These are phyloP conservation scores for Carabus problematicus DNA, from an alignment of 2,888 invertebrate genomes.

Conservation along the genomic window DNA sequence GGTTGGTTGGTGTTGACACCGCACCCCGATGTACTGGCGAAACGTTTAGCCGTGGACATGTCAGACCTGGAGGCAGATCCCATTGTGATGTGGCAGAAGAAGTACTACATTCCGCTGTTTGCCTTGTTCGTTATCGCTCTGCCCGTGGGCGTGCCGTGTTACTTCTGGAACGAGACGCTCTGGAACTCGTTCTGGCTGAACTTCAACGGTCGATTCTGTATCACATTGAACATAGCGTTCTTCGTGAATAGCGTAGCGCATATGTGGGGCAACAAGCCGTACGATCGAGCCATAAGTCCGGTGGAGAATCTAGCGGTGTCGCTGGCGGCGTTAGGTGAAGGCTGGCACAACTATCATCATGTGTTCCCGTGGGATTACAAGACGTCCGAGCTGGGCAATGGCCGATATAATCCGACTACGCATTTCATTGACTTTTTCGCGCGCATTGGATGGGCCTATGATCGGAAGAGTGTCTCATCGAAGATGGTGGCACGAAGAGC, in stretches of 20 bases:
- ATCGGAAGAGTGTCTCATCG: conserved; percentile 70
- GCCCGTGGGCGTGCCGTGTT: conserved; percentile 80
- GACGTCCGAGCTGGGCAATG: conserved; percentile 64
- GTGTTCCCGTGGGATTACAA: conserved; percentile 70
- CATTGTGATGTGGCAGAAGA: conserved; percentile 79
- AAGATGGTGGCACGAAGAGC: conserved; percentile 67
- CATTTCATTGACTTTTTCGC: conserved; percentile 82
- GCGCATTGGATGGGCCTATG: conserved; percentile 82
- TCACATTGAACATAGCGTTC: conserved; percentile 90
- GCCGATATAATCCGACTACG: conserved; percentile 76
- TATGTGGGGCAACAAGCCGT: conserved; percentile 91
- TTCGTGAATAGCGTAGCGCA: conserved; percentile 96
- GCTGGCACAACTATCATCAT: conserved; percentile 87
- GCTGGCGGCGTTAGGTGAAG: conserved; percentile 79
- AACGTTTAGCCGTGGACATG: conserved; percentile 72
- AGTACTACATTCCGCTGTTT: conserved; percentile 74
- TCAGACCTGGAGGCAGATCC: conserved; percentile 75
- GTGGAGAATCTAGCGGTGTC: conserved; percentile 77
- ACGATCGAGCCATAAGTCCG: conserved; percentile 82
- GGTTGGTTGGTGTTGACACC: conserved; percentile 90
- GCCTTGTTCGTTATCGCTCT: conserved; percentile 70
- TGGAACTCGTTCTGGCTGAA: conserved; percentile 84
- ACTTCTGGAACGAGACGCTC: conserved; percentile 83
- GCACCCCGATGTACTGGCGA: conserved; percentile 77
- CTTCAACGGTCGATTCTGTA: conserved; percentile 82